phyloP scores from a whole-genome alignment of 1,140 invertebrate species.

The Maniola jurtina region DNA sequence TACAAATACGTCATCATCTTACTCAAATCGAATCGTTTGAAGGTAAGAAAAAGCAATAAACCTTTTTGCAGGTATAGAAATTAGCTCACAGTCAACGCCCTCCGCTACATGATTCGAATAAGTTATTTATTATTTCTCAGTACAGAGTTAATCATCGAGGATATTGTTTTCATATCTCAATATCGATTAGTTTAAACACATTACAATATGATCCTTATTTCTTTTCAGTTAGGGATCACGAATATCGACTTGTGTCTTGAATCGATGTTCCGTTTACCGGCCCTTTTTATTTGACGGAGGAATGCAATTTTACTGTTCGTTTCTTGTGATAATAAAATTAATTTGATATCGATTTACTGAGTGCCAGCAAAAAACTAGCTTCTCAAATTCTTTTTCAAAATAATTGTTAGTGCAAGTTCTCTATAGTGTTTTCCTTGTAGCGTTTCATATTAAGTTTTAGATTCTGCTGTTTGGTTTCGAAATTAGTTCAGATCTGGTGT shows the following conservation, averaged over 20 bases:
- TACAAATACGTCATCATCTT: no score
- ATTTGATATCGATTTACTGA: neutral
- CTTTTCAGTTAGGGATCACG: neutral
- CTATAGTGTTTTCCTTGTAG: no score
- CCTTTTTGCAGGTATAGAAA: constrained; percentile 4
- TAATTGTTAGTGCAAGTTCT: no score
- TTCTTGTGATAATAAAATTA: neutral
- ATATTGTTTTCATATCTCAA: neutral
- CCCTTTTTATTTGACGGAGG: neutral
- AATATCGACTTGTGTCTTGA: neutral
- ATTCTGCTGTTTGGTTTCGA: no score
- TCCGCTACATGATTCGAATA: neutral
- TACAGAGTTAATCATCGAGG: neutral
- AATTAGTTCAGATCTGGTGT: no score
- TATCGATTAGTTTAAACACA: neutral
- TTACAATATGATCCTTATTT: constrained; percentile 7
- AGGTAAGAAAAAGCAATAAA: neutral
- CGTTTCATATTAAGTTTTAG: no score
- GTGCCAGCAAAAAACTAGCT: no score
- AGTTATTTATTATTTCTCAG: constrained; percentile 5
- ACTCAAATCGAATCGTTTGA: neutral
- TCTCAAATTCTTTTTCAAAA: no score
- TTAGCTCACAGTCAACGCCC: constrained; percentile 5
- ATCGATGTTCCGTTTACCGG: neutral
- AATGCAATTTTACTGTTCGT: neutral